Percentiles rank a stretch among this genome's conserved stretches.
phyloP scores from a whole-genome alignment of 2,113 vertebrate species.

The Forbesichthys agassizii region DNA sequence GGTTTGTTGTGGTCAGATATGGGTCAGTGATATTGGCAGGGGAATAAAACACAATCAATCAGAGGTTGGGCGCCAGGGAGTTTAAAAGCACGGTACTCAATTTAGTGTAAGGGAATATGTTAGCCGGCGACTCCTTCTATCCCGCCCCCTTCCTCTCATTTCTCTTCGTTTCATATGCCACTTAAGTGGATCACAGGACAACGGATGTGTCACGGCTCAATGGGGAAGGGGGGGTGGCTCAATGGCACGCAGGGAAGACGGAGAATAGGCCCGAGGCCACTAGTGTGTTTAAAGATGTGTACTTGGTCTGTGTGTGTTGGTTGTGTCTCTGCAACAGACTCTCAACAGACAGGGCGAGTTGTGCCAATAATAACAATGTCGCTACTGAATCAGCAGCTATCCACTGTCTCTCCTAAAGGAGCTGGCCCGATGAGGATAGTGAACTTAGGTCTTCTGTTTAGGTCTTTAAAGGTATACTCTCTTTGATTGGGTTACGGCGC shows the following conservation, averaged over 20 bases:
- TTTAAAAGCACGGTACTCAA: too few species aligned
- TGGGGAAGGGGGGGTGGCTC: not conserved
- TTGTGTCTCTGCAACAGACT: not conserved
- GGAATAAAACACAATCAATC: too few species aligned
- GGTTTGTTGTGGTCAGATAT: too few species aligned
- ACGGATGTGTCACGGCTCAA: not conserved
- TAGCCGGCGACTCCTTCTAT: not conserved
- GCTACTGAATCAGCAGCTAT: conserved; percentile 12
- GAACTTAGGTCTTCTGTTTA: conserved; percentile 4
- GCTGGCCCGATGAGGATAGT: conserved; percentile 13
- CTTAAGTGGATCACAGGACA: not conserved
- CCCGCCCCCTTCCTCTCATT: not conserved
- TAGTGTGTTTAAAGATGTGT: not conserved
- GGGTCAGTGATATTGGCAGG: too few species aligned
- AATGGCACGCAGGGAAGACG: not conserved
- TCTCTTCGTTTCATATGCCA: conserved; percentile 4
- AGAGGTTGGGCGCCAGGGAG: too few species aligned
- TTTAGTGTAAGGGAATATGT: too few species aligned
- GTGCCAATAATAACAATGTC: not conserved
- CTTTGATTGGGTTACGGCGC: not conserved
- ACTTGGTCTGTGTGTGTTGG: not conserved
- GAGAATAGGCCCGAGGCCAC: not conserved
- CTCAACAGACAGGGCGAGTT: not conserved
- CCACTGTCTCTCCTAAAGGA: not conserved
- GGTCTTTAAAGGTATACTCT: not conserved